These are phyloP conservation scores for Spea multiplicata DNA, from an alignment of 2,113 vertebrate species.

Conservation along the genomic window DNA sequence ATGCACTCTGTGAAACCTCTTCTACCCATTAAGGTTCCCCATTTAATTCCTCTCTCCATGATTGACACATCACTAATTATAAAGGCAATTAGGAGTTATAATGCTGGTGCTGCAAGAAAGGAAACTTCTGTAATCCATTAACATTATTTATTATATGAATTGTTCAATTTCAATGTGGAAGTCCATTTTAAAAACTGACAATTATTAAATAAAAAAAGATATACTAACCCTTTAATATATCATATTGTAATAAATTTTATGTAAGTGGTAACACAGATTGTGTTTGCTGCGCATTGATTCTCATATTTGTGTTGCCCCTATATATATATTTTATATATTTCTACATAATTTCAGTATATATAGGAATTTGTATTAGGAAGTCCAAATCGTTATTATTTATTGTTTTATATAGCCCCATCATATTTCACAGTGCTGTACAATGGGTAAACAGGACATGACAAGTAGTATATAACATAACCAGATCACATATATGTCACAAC, in stretches of 20 bases:
- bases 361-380: no score
- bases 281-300: no score
- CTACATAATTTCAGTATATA: no score
- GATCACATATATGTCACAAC: no score
- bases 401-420: no score
- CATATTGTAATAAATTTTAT: constrained; percentile 56
- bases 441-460: no score
- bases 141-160: constrained; percentile 88
- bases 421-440: no score
- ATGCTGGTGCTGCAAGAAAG: constrained; percentile 82
- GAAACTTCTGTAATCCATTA: constrained; percentile 88
- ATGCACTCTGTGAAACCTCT: constrained; percentile 67
- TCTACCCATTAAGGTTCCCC: constrained; percentile 85
- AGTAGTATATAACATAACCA: no score
- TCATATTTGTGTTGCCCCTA: no score
- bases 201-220: constrained; percentile 89
- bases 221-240: constrained; percentile 61
- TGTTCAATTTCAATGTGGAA: constrained; percentile 93
- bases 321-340: no score
- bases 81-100: constrained; percentile 92
- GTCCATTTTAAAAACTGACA: constrained; percentile 86
- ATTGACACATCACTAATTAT: constrained; percentile 95
- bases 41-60: constrained; percentile 83
- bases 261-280: no score
- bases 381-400: no score